Conservation (phyloP, 2,797 vertebrate species). For the Rhincodon typus region DNA sequence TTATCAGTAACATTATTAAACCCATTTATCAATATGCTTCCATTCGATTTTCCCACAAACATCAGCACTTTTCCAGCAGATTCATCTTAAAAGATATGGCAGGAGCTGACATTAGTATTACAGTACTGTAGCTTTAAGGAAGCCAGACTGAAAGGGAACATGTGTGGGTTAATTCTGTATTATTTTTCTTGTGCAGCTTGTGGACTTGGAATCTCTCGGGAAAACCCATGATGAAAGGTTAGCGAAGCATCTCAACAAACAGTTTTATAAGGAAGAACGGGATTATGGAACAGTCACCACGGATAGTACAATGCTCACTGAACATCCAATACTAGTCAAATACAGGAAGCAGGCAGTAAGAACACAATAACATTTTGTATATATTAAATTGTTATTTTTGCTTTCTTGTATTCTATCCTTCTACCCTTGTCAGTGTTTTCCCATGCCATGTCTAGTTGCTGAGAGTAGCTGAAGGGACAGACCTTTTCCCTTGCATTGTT, state of each 20-base stretch:
- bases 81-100: background rate
- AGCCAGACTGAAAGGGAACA: background rate
- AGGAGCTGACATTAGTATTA: background rate
- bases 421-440: background rate
- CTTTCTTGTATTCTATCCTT: background rate
- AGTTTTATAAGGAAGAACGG: slow-evolving; percentile 32
- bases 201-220: background rate
- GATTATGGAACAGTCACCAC: slow-evolving; percentile 37
- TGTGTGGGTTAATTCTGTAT: background rate
- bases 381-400: background rate
- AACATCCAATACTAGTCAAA: background rate
- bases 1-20: background rate
- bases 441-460: no score
- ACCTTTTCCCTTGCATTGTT: background rate
- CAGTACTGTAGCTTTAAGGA: background rate
- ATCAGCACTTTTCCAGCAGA: background rate
- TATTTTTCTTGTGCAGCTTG: background rate
- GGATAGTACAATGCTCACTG: background rate
- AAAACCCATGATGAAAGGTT: background rate
- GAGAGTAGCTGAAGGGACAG: background rate
- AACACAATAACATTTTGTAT: background rate
- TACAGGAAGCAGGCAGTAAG: slow-evolving; percentile 18
- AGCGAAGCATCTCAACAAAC: background rate
- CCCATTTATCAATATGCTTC: background rate
- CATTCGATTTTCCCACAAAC: background rate